phyloP scores from a whole-genome alignment of 2,113 vertebrate species.

The Phaethornis superciliosus region DNA sequence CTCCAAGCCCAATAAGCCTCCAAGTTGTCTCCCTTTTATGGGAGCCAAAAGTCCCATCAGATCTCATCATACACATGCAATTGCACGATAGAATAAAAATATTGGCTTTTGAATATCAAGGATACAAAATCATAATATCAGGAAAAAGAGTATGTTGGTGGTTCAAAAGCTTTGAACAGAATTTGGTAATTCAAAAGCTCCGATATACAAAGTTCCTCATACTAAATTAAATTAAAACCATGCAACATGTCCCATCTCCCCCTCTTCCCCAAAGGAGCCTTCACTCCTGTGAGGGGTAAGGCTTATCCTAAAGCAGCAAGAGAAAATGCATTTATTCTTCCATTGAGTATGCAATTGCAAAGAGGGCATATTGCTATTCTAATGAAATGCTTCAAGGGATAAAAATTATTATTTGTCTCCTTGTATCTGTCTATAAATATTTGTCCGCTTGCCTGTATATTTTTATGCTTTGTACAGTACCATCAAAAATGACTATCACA shows the following conservation, averaged over 20 bases:
- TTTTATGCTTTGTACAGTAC: not conserved
- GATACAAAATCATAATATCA: not conserved
- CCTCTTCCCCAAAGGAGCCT: not conserved
- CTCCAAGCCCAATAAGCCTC: not conserved
- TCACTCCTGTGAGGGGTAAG: not conserved
- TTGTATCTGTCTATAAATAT: not conserved
- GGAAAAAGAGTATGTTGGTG: not conserved
- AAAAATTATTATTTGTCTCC: not conserved
- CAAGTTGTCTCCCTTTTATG: not conserved
- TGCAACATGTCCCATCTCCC: no score
- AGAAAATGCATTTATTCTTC: not conserved
- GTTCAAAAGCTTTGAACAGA: not conserved
- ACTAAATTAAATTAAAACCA: not conserved
- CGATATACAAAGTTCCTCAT: not conserved
- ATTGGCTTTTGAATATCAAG: not conserved
- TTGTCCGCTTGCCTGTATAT: not conserved
- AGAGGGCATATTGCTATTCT: not conserved
- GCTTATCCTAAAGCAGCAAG: not conserved
- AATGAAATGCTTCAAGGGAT: not conserved
- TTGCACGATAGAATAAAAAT: not conserved
- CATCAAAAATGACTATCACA: not conserved
- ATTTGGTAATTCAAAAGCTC: not conserved
- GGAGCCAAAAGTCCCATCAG: not conserved
- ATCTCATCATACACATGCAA: not conserved
- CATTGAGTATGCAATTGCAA: not conserved